phyloP scores from a whole-genome alignment of 2,113 vertebrate genomes.

The Megatriorchis doriae region DNA sequence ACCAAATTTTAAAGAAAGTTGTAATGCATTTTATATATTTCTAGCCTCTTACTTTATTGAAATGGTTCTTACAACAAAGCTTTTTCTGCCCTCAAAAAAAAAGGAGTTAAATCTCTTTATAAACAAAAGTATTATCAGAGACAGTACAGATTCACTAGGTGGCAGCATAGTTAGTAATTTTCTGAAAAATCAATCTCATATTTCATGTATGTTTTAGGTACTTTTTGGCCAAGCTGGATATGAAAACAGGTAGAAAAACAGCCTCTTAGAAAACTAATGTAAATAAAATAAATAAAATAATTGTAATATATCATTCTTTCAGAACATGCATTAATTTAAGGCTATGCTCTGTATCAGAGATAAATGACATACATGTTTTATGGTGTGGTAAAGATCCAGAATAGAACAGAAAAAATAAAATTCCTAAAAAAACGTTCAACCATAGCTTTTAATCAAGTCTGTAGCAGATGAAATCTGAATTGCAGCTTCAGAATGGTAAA shows the following conservation, averaged over 20 bases:
- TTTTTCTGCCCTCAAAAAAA: background rate
- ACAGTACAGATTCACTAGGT: constrained; percentile 62
- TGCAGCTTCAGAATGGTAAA: background rate
- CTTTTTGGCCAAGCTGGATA: background rate
- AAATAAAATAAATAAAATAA: background rate
- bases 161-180: constrained; percentile 64
- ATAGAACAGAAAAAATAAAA: background rate
- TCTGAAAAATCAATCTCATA: background rate
- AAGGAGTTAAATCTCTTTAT: background rate
- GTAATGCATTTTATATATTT: background rate
- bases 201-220: background rate
- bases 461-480: background rate
- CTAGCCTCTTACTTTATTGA: background rate
- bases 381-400: background rate
- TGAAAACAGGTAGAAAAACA: background rate
- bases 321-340: background rate
- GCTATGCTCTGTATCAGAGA: background rate
- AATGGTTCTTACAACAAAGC: background rate
- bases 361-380: background rate
- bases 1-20: background rate
- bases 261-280: background rate
- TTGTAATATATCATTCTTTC: background rate
- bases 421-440: background rate
- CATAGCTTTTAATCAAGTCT: background rate
- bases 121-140: background rate